Base-by-base conservation (phyloP, 2,888 invertebrate genomes). In the Drosophila niveifrons region DNA sequence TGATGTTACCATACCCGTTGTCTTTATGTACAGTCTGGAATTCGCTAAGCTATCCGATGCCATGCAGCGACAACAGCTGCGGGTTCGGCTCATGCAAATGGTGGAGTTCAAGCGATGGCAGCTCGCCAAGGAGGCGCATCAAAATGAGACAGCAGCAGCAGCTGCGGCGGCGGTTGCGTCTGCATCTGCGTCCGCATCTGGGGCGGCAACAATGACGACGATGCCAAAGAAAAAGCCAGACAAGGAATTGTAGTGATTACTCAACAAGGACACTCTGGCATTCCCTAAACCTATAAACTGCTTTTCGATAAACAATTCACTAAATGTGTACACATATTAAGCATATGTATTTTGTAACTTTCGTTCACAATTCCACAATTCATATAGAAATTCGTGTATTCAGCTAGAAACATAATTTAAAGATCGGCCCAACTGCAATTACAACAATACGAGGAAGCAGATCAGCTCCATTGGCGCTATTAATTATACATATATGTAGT, bases 1-100 rank as follows among this genome's bases (percentile, higher is more conserved):
- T 78, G 97, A 98, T 91, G 96, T 98, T 7, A 94, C 93, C 75
- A 98, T 98, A 89, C 98, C 98, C 0, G 94, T 97, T n/a, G 96
- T 98, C 8, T 98, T 98, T 91, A 94, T 98, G 58, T 98, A 97
- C 91, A 94, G 95, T 6, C 93, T 94, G 66, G 98, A 98, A 91
- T 97, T 96, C 1, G 92, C 62, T 15, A 94, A 94, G 76, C 92
- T 98, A n/a, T 91, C 94, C 0, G 93, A 94, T 13, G 94, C 95
- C 0, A 90, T 96, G 70, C 89, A 93, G 4, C 91, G 93, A 0
- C 92, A 95, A 73, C 91, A 93, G 8, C 82, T 96, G 15, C 92
- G 93, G 15, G 90, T 92, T 6, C 88, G 91, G 50, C 88, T 92
- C 34, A 91, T 92, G 92, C 92, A 92, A 80, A 92, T 92, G 92